These are phyloP conservation scores for Rhinolophus sinicus DNA, from an alignment of 2,113 vertebrate species.

Conservation along the genomic window DNA sequence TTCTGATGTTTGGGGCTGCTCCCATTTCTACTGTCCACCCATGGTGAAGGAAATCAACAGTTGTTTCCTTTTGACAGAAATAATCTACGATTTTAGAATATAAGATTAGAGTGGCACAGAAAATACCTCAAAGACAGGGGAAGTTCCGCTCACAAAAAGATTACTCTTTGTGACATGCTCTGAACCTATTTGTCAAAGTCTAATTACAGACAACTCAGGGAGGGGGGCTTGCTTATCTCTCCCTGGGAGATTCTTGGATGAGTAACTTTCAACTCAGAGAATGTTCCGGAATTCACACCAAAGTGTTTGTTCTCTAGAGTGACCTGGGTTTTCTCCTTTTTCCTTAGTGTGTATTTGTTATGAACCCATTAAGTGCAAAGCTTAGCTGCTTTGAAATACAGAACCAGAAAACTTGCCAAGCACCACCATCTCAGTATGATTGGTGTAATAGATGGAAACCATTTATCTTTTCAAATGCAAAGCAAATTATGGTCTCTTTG, in stretches of 20 bases:
- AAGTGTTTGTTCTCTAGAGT: background rate
- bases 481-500: background rate
- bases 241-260: background rate
- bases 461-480: background rate
- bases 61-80: background rate
- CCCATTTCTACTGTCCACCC: background rate
- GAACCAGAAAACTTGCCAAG: background rate
- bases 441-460: accelerated
- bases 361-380: background rate
- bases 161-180: background rate
- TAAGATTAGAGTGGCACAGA: background rate
- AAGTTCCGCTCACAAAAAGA: background rate
- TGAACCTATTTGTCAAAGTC: background rate
- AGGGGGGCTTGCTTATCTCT: background rate
- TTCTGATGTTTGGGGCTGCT: background rate
- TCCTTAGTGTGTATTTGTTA: background rate
- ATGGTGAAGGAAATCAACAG: background rate
- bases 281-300: background rate
- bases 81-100: slow-evolving; percentile 5
- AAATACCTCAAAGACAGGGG: background rate
- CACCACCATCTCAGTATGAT: accelerated
- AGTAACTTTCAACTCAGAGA: background rate
- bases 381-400: background rate
- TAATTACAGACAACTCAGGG: background rate
- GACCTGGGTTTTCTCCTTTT: background rate